phyloP scores from a whole-genome alignment of 2,113 vertebrate genomes.

The Scalopus aquaticus region DNA sequence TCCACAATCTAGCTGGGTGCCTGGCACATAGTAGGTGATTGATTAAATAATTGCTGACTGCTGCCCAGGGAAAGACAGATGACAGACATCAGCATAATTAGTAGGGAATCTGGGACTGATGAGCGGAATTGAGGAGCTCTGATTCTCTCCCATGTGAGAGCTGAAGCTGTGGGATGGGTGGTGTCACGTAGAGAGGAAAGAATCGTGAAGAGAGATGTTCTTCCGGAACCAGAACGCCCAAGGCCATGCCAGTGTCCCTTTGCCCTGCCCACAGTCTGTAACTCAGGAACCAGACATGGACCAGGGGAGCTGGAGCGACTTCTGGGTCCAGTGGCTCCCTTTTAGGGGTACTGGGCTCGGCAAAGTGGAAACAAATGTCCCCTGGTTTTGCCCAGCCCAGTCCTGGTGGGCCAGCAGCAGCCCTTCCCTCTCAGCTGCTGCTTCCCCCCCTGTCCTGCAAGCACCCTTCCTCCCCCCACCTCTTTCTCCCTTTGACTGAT shows the following conservation, averaged over 20 bases:
- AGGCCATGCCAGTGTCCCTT: neutral
- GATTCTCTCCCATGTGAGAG: neutral
- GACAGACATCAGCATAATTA: neutral
- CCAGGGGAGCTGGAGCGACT: neutral
- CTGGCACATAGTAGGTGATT: neutral
- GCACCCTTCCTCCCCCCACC: neutral
- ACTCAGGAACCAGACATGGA: neutral
- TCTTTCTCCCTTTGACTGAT: slow-evolving; percentile 16
- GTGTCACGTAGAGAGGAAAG: neutral
- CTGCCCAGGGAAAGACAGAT: neutral
- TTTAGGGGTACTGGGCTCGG: neutral
- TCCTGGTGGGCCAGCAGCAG: neutral
- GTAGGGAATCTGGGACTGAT: neutral
- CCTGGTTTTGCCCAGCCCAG: neutral
- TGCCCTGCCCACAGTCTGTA: neutral
- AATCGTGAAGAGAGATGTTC: neutral
- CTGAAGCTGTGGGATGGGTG: neutral
- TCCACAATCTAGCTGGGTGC: neutral
- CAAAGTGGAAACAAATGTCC: slow-evolving; percentile 60
- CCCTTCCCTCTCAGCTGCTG: neutral
- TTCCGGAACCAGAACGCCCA: neutral
- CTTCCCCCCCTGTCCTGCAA: neutral
- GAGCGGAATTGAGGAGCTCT: neutral
- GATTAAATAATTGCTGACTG: neutral
- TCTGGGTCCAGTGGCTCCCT: slow-evolving; percentile 19